Evolutionary conservation across 2,888 invertebrate genomes (phyloP).

Genomic region (Phragmatobia fuliginosa): DNA sequence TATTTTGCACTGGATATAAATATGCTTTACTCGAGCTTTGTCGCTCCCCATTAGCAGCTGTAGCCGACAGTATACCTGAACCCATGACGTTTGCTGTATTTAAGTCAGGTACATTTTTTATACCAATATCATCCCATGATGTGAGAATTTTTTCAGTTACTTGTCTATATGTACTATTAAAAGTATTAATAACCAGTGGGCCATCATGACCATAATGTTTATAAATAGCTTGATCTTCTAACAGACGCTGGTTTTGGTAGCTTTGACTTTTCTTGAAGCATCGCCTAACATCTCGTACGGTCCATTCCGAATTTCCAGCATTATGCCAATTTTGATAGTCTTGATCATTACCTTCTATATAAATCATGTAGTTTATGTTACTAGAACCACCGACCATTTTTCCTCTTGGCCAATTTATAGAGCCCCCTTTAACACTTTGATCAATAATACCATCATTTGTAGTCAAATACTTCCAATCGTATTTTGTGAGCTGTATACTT

Average conservation of each 20-base stretch:
- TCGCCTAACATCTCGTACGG: conserved; percentile 75
- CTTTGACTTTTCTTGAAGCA: conserved; percentile 85
- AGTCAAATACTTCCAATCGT: conserved; percentile 95
- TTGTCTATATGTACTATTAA: conserved; percentile 72
- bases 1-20: conserved; percentile 59
- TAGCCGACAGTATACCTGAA: conserved; percentile 77
- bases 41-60: conserved; percentile 77
- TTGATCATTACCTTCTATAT: conserved; percentile 79
- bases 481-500: conserved; percentile 61
- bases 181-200: conserved; percentile 76
- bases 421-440: conserved; percentile 83
- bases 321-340: conserved; percentile 85
- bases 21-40: conserved; percentile 87
- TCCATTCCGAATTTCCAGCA: conserved; percentile 77
- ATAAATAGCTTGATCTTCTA: conserved; percentile 48
- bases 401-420: conserved; percentile 86
- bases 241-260: conserved; percentile 57
- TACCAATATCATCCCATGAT: conserved; percentile 79
- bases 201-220: conserved; percentile 74
- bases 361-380: conserved; percentile 86
- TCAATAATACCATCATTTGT: conserved; percentile 91
- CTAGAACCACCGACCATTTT: conserved; percentile 88
- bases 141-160: conserved; percentile 60
- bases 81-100: conserved; percentile 77
- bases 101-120: conserved; percentile 66